phyloP scores from a whole-genome alignment of 2,113 vertebrate species.

The Pseudorasbora parva region DNA sequence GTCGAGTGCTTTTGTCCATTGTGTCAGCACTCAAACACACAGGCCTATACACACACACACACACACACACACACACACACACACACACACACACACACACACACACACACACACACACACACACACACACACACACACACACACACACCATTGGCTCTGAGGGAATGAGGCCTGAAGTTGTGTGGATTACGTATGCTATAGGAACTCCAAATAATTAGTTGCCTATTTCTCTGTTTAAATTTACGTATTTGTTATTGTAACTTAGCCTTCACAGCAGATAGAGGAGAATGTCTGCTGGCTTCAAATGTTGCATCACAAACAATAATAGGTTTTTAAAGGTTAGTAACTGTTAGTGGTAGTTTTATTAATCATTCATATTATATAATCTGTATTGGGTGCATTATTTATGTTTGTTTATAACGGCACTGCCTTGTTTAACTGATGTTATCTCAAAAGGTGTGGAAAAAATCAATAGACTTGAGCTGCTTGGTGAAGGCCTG shows the following conservation, averaged over 20 bases:
- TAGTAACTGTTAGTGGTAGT: background rate
- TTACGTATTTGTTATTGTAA: conserved; percentile 1
- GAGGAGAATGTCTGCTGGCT: background rate
- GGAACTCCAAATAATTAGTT: too few species aligned
- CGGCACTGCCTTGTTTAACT: background rate
- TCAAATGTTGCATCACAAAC: background rate
- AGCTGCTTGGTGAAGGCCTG: background rate
- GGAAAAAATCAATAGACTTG: background rate
- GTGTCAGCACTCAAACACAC: background rate
- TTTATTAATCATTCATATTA: background rate
- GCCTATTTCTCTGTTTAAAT: background rate
- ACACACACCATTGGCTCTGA: background rate
- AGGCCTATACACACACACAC: background rate
- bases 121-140: background rate
- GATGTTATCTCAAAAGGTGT: background rate
- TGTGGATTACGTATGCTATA: background rate
- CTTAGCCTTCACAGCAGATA: background rate
- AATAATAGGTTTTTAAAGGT: background rate
- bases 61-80: background rate
- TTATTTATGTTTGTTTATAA: background rate
- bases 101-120: background rate
- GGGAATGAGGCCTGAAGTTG: background rate
- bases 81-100: background rate
- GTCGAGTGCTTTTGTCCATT: conserved; percentile 44
- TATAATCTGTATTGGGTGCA: background rate